A percentile compares a stretch with the other conserved stretches of the same genome.
Conservation (phyloP, 1,140 invertebrate genomes). For the Zaprionus nigranus region DNA sequence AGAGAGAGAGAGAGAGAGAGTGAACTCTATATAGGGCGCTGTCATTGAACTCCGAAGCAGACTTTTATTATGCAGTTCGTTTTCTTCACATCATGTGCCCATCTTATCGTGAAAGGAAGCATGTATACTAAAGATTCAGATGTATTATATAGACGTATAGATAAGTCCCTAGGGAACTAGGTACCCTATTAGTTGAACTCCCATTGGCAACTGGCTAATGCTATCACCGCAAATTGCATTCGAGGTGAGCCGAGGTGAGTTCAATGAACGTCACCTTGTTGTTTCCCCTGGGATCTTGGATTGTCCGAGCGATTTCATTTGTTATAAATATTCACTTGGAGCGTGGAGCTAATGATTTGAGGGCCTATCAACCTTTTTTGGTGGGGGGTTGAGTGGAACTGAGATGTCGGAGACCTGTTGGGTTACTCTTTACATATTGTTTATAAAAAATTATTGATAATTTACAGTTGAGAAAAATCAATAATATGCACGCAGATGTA, state of each 20-base stretch:
- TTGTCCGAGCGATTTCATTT: constrained; percentile 30
- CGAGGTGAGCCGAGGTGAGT: constrained; percentile 34
- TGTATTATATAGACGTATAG: background rate
- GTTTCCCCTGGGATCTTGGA: constrained; percentile 17
- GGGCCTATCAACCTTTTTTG: constrained; percentile 22
- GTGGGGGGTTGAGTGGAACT: background rate
- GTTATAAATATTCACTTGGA: constrained; percentile 28
- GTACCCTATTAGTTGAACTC: constrained; percentile 4
- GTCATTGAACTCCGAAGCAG: constrained; percentile 50
- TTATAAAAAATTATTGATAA: constrained; percentile 41
- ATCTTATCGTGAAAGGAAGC: constrained; percentile 8
- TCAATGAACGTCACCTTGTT: constrained; percentile 47
- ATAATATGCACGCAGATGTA: constrained; percentile 1
- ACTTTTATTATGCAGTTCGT: constrained; percentile 12
- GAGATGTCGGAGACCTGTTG: constrained; percentile 29
- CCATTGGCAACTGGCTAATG: background rate
- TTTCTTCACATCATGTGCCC: constrained; percentile 8
- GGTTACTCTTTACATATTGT: constrained; percentile 12
- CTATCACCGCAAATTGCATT: constrained; percentile 15
- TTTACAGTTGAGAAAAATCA: constrained; percentile 15
- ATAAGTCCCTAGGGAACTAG: background rate
- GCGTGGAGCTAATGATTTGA: constrained; percentile 21
- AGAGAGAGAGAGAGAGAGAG: background rate
- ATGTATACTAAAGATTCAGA: background rate
- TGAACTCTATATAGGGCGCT: constrained; percentile 37